phyloP scores from a whole-genome alignment of 2,797 vertebrate genomes.

The Tachyglossus aculeatus region DNA sequence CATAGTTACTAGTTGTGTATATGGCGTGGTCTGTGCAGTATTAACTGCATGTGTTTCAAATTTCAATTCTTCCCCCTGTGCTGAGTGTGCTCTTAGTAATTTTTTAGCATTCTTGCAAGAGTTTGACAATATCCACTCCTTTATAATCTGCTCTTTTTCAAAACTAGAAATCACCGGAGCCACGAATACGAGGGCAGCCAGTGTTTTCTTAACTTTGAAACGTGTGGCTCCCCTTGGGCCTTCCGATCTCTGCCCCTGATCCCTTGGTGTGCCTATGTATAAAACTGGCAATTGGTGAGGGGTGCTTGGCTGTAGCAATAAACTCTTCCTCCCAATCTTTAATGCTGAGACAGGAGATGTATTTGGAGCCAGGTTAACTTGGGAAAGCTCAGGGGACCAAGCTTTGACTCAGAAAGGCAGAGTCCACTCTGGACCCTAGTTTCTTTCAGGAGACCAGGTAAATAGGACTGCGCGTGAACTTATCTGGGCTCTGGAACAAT shows the following conservation, averaged over 20 bases:
- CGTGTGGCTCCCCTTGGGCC: neutral
- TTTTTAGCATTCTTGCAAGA: constrained; percentile 3
- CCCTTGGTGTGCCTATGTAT: neutral
- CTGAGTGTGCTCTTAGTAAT: constrained; percentile 2
- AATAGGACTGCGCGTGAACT: too few relatives aligned
- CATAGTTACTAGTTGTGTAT: neutral
- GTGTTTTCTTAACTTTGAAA: neutral
- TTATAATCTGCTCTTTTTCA: neutral
- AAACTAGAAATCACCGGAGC: neutral
- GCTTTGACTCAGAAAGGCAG: too few relatives aligned
- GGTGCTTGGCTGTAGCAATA: neutral
- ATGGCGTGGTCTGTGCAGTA: neutral
- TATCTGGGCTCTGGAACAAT: too few relatives aligned
- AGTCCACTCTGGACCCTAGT: too few relatives aligned
- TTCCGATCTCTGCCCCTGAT: constrained; percentile 17
- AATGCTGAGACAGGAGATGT: neutral
- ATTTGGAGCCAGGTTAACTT: neutral
- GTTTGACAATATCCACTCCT: neutral
- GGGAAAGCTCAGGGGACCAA: too few relatives aligned
- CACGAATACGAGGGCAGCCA: neutral
- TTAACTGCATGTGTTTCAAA: neutral
- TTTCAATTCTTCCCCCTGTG: neutral
- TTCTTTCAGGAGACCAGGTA: too few relatives aligned
- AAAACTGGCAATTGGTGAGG: neutral
- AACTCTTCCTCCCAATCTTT: neutral